Evolutionary conservation across 2,113 vertebrate species (phyloP).

Genomic region (Ammospiza nelsoni): DNA sequence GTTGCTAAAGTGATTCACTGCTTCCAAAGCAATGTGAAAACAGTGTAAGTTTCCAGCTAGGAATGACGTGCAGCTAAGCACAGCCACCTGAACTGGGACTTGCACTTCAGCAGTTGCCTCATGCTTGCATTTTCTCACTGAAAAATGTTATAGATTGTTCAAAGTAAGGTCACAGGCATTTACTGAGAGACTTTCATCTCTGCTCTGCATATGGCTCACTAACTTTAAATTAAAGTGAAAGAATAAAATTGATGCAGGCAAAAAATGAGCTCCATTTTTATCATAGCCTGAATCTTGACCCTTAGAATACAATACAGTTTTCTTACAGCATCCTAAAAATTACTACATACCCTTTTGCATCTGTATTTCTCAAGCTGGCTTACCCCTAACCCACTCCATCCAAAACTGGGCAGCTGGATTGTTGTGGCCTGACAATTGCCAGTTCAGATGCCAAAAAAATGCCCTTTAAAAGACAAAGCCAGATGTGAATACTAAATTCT

Average conservation of each 20-base stretch:
- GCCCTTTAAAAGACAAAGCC: not conserved
- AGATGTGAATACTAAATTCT: not conserved
- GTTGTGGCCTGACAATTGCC: not conserved
- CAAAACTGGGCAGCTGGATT: not conserved
- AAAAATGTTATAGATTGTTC: not conserved
- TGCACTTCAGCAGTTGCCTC: not conserved
- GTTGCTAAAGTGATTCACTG: not conserved
- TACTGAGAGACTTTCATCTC: not conserved
- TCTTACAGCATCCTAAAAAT: not conserved
- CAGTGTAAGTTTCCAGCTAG: not conserved
- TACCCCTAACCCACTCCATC: not conserved
- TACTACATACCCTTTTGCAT: not conserved
- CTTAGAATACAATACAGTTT: not conserved
- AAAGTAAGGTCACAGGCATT: not conserved
- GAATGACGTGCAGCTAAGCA: not conserved
- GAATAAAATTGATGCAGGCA: not conserved
- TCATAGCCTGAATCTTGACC: not conserved
- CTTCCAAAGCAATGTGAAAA: not conserved
- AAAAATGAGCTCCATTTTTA: not conserved
- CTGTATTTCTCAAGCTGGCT: not conserved
- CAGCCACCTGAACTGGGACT: not conserved
- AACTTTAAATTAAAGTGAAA: not conserved
- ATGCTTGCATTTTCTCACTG: not conserved
- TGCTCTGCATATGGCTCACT: not conserved
- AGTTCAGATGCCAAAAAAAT: not conserved